phyloP scores from a whole-genome alignment of 2,113 vertebrate species.

The Patagioenas fasciata region DNA sequence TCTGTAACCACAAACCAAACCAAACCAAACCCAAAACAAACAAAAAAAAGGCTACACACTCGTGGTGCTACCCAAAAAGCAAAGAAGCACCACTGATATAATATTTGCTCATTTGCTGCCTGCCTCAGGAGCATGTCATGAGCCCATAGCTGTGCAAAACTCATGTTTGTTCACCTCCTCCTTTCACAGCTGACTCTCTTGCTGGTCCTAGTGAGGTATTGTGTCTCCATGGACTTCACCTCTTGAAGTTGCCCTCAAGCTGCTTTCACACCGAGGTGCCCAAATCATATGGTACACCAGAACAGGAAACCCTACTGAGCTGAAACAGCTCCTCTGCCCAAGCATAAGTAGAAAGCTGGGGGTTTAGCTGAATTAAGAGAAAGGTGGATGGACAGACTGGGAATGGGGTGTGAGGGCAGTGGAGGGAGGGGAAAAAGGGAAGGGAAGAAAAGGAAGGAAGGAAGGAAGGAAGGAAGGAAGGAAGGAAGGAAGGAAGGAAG shows the following conservation, averaged over 20 bases:
- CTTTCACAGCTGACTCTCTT: not conserved
- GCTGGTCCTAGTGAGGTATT: not conserved
- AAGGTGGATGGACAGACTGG: not conserved
- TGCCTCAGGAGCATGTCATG: not conserved
- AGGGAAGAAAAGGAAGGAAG: too few relatives aligned
- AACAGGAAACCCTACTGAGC: not conserved
- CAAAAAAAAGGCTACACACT: not conserved
- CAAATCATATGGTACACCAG: not conserved
- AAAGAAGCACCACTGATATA: not conserved
- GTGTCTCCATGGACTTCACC: not conserved
- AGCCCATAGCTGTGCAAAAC: not conserved
- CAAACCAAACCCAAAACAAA: not conserved
- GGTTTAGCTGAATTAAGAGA: not conserved
- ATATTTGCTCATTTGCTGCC: rapidly evolving
- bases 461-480: too few relatives aligned
- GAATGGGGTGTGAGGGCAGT: rapidly evolving
- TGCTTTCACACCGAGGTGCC: not conserved
- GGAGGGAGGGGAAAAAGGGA: not conserved
- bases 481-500: too few relatives aligned
- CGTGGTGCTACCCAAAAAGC: not conserved
- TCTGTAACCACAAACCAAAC: not conserved
- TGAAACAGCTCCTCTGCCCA: not conserved
- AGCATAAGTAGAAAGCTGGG: not conserved
- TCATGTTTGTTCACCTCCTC: not conserved
- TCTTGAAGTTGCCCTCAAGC: not conserved